Percentiles rank a stretch among this genome's conserved stretches.
Evolutionary conservation across 2,113 vertebrate species (phyloP).

Genomic region (Anguilla japonica): DNA sequence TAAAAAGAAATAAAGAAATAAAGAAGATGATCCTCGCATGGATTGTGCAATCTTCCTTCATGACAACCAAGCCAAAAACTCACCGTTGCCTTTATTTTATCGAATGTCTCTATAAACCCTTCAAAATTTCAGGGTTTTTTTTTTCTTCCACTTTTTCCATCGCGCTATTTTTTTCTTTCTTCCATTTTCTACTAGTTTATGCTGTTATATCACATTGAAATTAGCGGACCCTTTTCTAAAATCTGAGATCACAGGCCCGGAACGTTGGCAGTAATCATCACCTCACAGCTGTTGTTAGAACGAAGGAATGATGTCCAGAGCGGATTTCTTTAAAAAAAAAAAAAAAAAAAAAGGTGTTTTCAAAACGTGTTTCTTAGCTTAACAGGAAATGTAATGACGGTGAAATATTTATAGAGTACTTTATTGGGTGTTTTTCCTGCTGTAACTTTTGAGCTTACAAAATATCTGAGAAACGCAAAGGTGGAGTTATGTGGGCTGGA

Average conservation of each 20-base stretch:
- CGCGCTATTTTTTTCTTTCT: not conserved
- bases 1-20: no score
- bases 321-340: not conserved
- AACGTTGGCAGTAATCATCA: not conserved
- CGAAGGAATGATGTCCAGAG: not conserved
- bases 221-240: not conserved
- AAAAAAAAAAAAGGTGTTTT: no score
- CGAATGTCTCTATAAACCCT: not conserved
- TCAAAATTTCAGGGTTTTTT: not conserved
- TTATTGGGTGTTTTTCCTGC: not conserved
- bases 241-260: not conserved
- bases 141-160: not conserved
- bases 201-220: not conserved
- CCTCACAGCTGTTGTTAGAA: not conserved
- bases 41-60: not conserved
- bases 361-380: not conserved
- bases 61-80: not conserved
- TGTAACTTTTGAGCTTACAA: not conserved
- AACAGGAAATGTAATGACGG: not conserved
- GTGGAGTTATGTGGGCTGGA: not conserved
- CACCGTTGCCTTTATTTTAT: not conserved
- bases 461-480: not conserved
- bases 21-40: not conserved
- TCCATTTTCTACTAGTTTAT: not conserved
- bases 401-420: no score